These are phyloP conservation scores for Melanotus villosus DNA, from an alignment of 2,888 invertebrate species.

Conservation along the genomic window DNA sequence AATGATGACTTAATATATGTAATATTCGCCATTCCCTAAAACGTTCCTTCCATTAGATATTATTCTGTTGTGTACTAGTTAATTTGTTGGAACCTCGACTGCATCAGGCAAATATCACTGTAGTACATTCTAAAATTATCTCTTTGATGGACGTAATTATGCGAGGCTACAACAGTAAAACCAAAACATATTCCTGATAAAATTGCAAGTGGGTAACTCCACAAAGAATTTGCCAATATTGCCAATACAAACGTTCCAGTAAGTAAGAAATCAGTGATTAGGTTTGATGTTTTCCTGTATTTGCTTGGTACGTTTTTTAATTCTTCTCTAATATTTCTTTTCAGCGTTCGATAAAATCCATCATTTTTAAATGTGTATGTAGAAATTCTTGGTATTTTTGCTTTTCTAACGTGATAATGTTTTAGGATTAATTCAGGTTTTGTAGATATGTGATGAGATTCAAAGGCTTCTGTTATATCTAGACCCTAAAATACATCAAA, in stretches of 20 bases:
- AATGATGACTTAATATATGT: slow-evolving; percentile 84
- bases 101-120: slow-evolving; percentile 79
- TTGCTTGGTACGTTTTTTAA: slow-evolving; percentile 71
- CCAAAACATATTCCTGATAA: slow-evolving; percentile 73
- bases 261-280: slow-evolving; percentile 66
- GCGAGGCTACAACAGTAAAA: slow-evolving; percentile 75
- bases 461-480: slow-evolving; percentile 71
- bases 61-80: too few relatives aligned
- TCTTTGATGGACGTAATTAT: slow-evolving; percentile 84
- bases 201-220: slow-evolving; percentile 66
- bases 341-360: slow-evolving; percentile 83
- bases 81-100: too few relatives aligned
- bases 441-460: slow-evolving; percentile 78
- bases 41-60: not conserved
- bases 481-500: slow-evolving; percentile 39
- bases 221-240: slow-evolving; percentile 60
- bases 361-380: slow-evolving; percentile 81
- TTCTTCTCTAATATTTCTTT: slow-evolving; percentile 70
- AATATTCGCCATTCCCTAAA: slow-evolving; percentile 71
- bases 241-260: slow-evolving; percentile 61
- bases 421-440: slow-evolving; percentile 72
- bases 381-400: slow-evolving; percentile 75
- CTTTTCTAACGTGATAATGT: slow-evolving; percentile 78
- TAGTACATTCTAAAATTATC: slow-evolving; percentile 86
- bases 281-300: slow-evolving; percentile 62